Evolutionary conservation across 2,113 vertebrate genomes (phyloP).

Genomic region (Puma concolor): DNA sequence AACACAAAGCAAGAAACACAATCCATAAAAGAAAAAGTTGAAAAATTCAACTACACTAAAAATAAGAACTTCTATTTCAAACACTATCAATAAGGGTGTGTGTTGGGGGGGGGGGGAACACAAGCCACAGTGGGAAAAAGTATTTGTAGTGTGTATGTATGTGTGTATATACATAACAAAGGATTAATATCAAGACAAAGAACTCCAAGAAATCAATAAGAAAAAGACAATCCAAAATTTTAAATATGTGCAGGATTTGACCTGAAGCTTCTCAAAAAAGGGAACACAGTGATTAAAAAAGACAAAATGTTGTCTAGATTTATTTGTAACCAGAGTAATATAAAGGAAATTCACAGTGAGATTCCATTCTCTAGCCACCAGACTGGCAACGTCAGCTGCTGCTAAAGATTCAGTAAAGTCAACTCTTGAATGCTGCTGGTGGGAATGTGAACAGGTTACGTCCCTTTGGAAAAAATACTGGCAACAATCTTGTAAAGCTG

Average conservation of each 20-base stretch:
- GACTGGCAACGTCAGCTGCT: background rate
- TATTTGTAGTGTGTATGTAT: background rate
- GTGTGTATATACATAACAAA: background rate
- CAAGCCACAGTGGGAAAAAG: background rate
- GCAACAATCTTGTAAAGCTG: background rate
- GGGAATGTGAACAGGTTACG: background rate
- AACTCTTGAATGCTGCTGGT: background rate
- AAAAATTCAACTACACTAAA: background rate
- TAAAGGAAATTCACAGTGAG: background rate
- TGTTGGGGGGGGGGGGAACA: background rate
- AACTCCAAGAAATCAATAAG: background rate
- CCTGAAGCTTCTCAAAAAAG: background rate
- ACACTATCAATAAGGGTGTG: background rate
- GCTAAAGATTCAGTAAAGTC: background rate
- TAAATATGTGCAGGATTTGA: background rate
- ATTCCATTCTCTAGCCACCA: background rate
- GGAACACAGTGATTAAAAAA: background rate
- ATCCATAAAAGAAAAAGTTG: background rate
- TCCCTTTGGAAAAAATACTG: background rate
- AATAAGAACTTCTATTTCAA: background rate
- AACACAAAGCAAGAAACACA: background rate
- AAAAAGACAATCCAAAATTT: background rate
- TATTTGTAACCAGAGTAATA: background rate
- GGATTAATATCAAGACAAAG: background rate
- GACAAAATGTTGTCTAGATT: background rate